Conservation (phyloP, 2,113 vertebrate species). For the Apistogramma diplotaenia region DNA sequence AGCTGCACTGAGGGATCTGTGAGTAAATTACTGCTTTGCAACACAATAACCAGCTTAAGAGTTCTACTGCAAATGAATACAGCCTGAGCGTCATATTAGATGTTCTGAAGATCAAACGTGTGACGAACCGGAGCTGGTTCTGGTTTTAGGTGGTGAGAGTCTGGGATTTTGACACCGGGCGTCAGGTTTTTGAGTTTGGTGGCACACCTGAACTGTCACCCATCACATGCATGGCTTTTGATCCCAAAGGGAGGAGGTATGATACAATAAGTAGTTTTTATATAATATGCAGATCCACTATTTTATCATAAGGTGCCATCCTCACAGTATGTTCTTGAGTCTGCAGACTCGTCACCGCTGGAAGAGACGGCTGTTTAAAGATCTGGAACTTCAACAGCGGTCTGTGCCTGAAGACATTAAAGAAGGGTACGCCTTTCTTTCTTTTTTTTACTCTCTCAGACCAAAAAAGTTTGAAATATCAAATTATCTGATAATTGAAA, state of each 20-base stretch:
- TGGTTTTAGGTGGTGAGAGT: conserved; percentile 74
- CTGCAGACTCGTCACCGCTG: conserved; percentile 76
- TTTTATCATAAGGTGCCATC: background rate
- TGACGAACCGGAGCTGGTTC: background rate
- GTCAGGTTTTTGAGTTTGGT: conserved; percentile 76
- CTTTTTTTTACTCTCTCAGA: background rate
- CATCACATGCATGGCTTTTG: conserved; percentile 78
- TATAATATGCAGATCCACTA: background rate
- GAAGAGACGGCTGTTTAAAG: conserved; percentile 77
- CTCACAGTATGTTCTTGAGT: background rate
- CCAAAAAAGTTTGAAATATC: background rate
- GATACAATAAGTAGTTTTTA: background rate
- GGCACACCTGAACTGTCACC: conserved; percentile 55
- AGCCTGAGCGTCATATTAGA: background rate
- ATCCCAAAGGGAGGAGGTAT: conserved; percentile 77
- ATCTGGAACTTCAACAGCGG: conserved; percentile 78
- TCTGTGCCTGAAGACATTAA: conserved; percentile 69
- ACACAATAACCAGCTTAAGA: background rate
- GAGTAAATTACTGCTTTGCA: conserved; percentile 58
- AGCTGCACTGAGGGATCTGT: conserved; percentile 81
- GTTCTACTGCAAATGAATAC: background rate
- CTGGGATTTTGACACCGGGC: conserved; percentile 79
- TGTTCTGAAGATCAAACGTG: background rate
- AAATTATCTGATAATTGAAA: background rate
- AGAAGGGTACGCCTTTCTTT: conserved; percentile 46